Base-by-base conservation (phyloP, 2,888 invertebrate genomes). In the Epinotia nisella region DNA sequence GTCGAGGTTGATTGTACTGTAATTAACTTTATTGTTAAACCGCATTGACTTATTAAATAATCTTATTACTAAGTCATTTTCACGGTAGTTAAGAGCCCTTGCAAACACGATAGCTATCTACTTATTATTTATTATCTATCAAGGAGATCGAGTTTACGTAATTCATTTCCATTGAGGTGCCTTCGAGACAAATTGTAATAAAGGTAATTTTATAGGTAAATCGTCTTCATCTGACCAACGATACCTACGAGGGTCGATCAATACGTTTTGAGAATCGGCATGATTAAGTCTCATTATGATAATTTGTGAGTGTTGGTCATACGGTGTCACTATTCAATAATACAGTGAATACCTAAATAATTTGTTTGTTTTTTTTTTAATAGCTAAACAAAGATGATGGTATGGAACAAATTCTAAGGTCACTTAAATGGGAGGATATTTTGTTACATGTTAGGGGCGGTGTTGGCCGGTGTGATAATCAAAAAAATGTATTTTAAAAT, bases 11-110 rank as follows among this genome's bases (percentile, higher is more conserved):
- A 58, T 49, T 60, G 53, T 56, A 51, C 53, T 51, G 19, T 71
- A 74, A 75, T 75, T 74, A 74, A 75, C 71, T 69, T 70, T 67
- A 51, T 72, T 70, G 56, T 70, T 65, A 70, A 21, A 35, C 35
- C 49, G 24, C 71, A 17, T 58, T 58, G 58, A 49, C 72, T 72
- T 73, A 67, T 67, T 72, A n/a, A n/a, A n/a, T n/a, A 73, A 68
- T 62, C 72, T 68, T 68, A 64, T 73, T 73, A 73, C 68, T 62
- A 49, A 62, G 58, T 73, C 62, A 73, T 73, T 73, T 73, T 73
- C 68, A 69, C 56, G 64, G 62, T 45, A 45, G 67, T 69, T 69
- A 59, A 55, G 61, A 62, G 73, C 68, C 56, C 60, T 49, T 51
- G 72, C n/a, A 21, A 65, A 64, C 73, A 64, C 73, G 68, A 73